Conservation (phyloP, 2,888 invertebrate species). For the Augochlorella aurata region DNA sequence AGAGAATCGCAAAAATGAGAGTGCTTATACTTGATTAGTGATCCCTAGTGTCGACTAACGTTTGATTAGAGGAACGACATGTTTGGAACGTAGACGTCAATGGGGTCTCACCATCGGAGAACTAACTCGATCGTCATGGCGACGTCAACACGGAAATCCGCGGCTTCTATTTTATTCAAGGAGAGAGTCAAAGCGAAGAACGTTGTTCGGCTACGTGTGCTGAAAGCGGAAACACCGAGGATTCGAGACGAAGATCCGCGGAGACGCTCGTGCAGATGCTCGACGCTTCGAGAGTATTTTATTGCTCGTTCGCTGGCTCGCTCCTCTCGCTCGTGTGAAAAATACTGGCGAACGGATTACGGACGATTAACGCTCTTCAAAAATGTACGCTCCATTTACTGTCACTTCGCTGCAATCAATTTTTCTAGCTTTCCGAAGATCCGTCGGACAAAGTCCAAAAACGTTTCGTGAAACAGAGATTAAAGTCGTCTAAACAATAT, state of each 20-base stretch:
- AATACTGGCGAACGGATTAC: not conserved
- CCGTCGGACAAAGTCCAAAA: too few relatives aligned
- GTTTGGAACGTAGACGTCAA: not conserved
- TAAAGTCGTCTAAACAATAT: too few relatives aligned
- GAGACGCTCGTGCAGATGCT: conserved; percentile 35
- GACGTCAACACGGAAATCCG: conserved; percentile 56
- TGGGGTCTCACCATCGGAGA: not conserved
- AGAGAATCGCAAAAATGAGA: too few relatives aligned
- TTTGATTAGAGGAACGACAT: too few relatives aligned
- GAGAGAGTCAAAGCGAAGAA: conserved; percentile 53
- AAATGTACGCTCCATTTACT: not conserved
- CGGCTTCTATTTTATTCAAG: conserved; percentile 55
- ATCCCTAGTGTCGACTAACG: too few relatives aligned
- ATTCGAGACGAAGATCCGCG: conserved; percentile 24
- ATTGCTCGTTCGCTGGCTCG: not conserved
- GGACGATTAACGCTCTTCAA: not conserved
- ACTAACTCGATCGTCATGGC: conserved; percentile 31
- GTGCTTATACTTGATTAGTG: too few relatives aligned
- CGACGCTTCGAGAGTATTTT: conserved; percentile 27
- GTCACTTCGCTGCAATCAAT: not conserved
- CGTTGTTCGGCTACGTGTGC: conserved; percentile 53
- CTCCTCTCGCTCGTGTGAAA: conserved; percentile 1
- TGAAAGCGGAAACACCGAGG: conserved; percentile 45
- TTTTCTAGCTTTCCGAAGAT: too few relatives aligned
- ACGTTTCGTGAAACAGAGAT: too few relatives aligned